These are phyloP conservation scores for Antigone vipio DNA, from an alignment of 2,113 vertebrate species.

Conservation along the genomic window DNA sequence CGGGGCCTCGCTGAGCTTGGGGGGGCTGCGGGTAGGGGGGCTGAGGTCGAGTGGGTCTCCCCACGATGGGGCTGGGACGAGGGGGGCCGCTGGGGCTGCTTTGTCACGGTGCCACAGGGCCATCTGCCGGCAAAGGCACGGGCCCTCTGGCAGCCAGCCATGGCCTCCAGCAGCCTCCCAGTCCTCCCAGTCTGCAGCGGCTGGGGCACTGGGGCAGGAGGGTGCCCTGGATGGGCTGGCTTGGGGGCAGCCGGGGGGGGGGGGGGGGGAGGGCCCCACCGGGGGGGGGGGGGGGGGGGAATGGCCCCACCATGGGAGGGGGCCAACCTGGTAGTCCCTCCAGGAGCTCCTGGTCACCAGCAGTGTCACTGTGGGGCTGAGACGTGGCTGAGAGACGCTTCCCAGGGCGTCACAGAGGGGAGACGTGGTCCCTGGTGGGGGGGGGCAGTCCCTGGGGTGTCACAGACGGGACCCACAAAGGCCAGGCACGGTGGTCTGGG, in stretches of 20 bases:
- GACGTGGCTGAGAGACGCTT: neutral
- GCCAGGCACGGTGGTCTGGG: neutral
- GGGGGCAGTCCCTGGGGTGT: neutral
- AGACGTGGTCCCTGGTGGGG: neutral
- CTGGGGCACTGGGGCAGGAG: neutral
- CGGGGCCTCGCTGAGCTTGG: neutral
- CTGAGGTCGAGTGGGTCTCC: accelerated
- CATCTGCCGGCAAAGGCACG: constrained; percentile 25
- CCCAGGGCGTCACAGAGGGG: neutral
- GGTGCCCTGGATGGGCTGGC: neutral
- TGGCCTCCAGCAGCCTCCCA: neutral
- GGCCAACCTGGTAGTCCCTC: neutral
- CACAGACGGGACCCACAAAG: accelerated
- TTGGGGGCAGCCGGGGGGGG: neutral
- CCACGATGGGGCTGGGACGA: neutral
- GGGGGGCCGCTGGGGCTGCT: neutral
- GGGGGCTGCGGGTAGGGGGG: neutral
- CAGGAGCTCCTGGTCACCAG: neutral
- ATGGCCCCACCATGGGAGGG: neutral
- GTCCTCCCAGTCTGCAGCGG: neutral
- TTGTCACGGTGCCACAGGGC: constrained; percentile 18
- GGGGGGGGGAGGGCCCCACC: too few relatives aligned
- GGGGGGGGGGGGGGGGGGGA: too few relatives aligned
- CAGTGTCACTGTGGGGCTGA: too few relatives aligned
- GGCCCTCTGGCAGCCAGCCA: neutral